Base-by-base conservation (phyloP, 2,888 invertebrate genomes). In the Salpingus planirostris region DNA sequence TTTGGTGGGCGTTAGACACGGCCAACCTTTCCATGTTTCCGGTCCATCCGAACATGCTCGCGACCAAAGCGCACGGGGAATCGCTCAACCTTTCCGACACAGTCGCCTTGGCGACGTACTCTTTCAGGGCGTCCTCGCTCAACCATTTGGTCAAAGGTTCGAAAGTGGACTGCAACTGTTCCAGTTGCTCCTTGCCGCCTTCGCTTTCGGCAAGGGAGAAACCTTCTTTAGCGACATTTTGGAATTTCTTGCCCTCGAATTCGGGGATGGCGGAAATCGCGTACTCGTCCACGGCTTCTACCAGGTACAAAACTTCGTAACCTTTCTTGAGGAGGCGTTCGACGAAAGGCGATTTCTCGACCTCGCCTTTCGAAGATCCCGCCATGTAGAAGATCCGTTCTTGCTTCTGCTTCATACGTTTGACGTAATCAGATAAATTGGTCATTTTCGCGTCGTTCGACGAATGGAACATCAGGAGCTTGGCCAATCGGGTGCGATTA, bases 11-110 rank as follows among this genome's bases (percentile, higher is more conserved):
- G 68, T 98, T 97, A 26, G 88, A 86, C 43, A 87, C 68, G 42
- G 96, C 93, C 44, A 97, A 76, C 28, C 97, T 76, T 70, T 97
- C 97, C 97, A 98, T 97, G 67, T 97, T 97, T 54, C 96, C 97
- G 51, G 96, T 95, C 96, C 96, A 97, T 48, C 96, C 96, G 68
- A 92, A 97, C 71, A 88, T 83, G 38, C 89, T 86, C 44, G 97
- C 97, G 27, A 96, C 92, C 29, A 98, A 73, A 29, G 95, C 97
- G 64, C 93, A 95, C 1, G 97, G 97, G 4, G 96, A 95, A 55
- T 81, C 83, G 38, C 82, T 78, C 35, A 97, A 71, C 34, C 95
- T 76, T 50, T 93, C 88, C 2, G 95, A 95, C 13, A 96, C 71
- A 30, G 75, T 70, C 1, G 87, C 89, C 64, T 88, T 91, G 36